Evolutionary conservation across 2,888 invertebrate genomes (phyloP), one percentile per base, ranked within the genome.

Genomic region (Rhagonycha fulva): DNA sequence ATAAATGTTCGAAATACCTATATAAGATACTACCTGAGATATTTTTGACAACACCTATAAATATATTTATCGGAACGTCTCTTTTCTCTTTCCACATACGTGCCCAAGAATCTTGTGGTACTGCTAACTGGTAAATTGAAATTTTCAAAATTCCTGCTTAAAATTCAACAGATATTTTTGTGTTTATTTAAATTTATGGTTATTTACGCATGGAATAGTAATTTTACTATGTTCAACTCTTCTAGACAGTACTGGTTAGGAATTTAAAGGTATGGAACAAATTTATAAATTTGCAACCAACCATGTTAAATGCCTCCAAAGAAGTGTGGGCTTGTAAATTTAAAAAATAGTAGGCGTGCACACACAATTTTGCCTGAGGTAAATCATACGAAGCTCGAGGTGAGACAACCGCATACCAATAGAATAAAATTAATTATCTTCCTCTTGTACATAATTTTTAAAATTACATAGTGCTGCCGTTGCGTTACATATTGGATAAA

Each of bases 271-370:
- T 47, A n/a, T 47, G 47, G n/a, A 47, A 47, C 47, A n/a, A 47
- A 47, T 47, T 47, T 47, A n/a, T n/a, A 47, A 47, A 47, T 47
- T 47, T 47, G 47, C 47, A 47, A 47, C 47, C 47, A 47, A 47
- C n/a, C 47, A 47, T 47, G 47, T 12, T 47, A 47, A n/a, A 47
- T 47, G 47, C 47, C n/a, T 47, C 47, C 47, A n/a, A 47, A 47
- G n/a, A 63, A 14, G 32, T 67, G 71, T 67, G 30, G 71, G 71
- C 24, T 63, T 67, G 71, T 60, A 9, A 72, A 67, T 72, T 66
- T 67, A 10, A 32, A 71, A 47, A 63, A 47, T 72, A 32, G 71
- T 72, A 14, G 71, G 71, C 47, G 71, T 72, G 71, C 19, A 63
- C 26, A 10, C 14, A 63, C 47, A 63, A 12, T 19, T 19, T 32